A percentile compares a stretch with the other conserved stretches of the same genome.
These are phyloP conservation scores for Micromys minutus DNA, from an alignment of 2,113 vertebrate genomes.

Conservation along the genomic window DNA sequence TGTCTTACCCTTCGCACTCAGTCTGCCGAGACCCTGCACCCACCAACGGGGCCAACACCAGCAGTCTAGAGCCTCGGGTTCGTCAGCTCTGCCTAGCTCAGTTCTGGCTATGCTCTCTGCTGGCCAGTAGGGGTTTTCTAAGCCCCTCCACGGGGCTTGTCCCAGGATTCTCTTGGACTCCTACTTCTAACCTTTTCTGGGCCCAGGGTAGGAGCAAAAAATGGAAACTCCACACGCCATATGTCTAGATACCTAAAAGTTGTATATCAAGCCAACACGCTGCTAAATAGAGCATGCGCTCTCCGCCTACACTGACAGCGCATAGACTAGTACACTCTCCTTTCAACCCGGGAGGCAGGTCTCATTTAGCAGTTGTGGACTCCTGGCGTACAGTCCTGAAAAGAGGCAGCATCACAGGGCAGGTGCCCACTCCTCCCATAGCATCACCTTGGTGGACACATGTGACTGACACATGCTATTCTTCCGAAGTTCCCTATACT, in stretches of 20 bases:
- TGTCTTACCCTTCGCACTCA: neutral
- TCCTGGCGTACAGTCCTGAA: neutral
- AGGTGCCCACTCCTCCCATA: rapidly evolving
- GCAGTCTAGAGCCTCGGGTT: no score
- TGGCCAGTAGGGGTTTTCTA: neutral
- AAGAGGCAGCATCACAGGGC: neutral
- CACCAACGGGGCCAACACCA: neutral
- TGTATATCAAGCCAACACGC: neutral
- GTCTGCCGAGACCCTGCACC: neutral
- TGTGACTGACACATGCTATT: neutral
- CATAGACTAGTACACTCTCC: neutral
- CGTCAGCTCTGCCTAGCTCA: neutral
- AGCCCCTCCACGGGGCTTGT: neutral
- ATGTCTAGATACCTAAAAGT: conserved; percentile 10
- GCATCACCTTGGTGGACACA: rapidly evolving
- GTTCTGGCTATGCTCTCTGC: neutral
- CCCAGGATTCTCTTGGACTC: neutral
- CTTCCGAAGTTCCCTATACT: neutral
- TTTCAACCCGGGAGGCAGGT: neutral
- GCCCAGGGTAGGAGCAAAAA: neutral
- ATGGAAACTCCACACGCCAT: neutral
- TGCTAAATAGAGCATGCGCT: conserved; percentile 19
- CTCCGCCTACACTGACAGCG: neutral
- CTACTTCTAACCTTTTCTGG: neutral
- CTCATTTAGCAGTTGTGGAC: neutral